A percentile compares a stretch with the other conserved stretches of the same genome.
phyloP scores from a whole-genome alignment of 2,797 vertebrate species.

The Crax fasciolata region DNA sequence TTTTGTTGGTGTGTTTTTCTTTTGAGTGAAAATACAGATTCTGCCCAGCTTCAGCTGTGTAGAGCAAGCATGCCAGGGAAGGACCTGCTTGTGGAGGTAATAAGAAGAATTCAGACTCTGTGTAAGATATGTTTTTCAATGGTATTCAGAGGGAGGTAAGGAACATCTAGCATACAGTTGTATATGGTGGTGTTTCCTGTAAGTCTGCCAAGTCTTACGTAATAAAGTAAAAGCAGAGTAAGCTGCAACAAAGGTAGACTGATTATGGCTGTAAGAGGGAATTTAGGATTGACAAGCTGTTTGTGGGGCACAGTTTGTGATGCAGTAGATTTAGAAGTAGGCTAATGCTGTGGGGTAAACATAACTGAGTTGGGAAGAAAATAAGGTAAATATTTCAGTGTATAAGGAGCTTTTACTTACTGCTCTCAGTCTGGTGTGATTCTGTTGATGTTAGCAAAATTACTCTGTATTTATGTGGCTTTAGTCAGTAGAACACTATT shows the following conservation, averaged over 20 bases:
- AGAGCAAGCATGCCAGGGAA: not conserved
- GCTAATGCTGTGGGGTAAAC: conserved; percentile 32
- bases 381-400: not conserved
- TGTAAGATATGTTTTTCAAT: not conserved
- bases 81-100: not conserved
- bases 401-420: not conserved
- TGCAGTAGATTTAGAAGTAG: conserved; percentile 3
- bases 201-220: accelerated
- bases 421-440: not conserved
- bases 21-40: not conserved
- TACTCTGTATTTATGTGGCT: not conserved
- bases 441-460: conserved; percentile 34
- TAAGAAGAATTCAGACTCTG: not conserved
- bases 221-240: not conserved
- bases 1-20: not conserved
- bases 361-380: conserved; percentile 32
- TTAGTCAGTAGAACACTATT: conserved; percentile 38
- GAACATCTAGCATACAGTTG: not conserved
- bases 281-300: not conserved
- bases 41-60: not conserved
- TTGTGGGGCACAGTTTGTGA: not conserved
- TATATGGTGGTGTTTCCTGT: not conserved
- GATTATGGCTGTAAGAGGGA: not conserved
- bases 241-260: not conserved
- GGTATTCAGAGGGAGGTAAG: not conserved